These are phyloP conservation scores for Hartigia nigra DNA, from an alignment of 2,888 invertebrate genomes.

Conservation along the genomic window DNA sequence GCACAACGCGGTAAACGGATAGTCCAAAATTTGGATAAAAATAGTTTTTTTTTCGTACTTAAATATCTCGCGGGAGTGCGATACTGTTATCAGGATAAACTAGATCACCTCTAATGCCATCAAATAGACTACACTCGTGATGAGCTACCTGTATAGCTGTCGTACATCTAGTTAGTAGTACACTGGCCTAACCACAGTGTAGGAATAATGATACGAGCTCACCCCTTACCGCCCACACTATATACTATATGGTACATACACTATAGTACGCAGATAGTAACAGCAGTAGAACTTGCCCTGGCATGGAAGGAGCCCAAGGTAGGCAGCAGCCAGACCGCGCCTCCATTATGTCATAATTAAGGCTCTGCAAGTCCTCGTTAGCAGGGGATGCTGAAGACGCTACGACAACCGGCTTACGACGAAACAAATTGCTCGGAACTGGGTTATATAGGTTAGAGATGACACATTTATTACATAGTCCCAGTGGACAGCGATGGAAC, in stretches of 20 bases:
- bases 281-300: conserved; percentile 4
- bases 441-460: conserved; percentile 6
- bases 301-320: conserved; percentile 13
- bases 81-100: too few relatives aligned
- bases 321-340: conserved; percentile 15
- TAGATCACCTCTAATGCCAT: not conserved
- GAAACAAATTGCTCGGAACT: conserved; percentile 11
- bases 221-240: conserved; percentile 9
- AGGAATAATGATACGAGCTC: conserved; percentile 22
- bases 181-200: conserved; percentile 22
- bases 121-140: not conserved
- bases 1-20: not conserved
- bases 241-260: not conserved
- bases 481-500: not conserved
- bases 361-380: conserved; percentile 23
- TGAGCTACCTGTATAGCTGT: conserved; percentile 9
- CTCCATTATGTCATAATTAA: conserved; percentile 24
- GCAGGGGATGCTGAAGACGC: conserved; percentile 20
- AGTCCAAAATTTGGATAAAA: not conserved
- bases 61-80: not conserved
- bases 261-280: conserved; percentile 6
- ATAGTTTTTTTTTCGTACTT: not conserved
- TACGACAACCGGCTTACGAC: conserved; percentile 20
- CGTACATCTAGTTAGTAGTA: conserved; percentile 19
- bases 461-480: conserved; percentile 9